Evolutionary conservation across 2,797 vertebrate species (phyloP).

Genomic region (Enteromius paludinosus): DNA sequence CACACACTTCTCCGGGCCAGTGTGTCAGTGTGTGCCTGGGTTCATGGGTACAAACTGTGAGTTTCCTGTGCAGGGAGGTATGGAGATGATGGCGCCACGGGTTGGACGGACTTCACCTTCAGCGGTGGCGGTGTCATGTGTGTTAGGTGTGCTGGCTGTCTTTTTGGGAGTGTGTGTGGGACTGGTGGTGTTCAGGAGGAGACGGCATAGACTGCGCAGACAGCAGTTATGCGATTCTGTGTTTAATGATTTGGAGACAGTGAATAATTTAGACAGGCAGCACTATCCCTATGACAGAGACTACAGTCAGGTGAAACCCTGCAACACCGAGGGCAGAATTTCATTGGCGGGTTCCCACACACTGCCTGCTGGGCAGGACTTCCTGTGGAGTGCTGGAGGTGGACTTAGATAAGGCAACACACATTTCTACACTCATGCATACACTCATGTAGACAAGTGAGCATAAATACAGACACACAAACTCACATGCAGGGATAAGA

Average conservation of each 20-base stretch:
- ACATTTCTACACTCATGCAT: background rate
- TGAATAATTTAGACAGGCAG: constrained; percentile 76
- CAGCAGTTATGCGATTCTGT: constrained; percentile 71
- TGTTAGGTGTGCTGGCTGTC: constrained; percentile 78
- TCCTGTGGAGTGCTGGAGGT: constrained; percentile 76
- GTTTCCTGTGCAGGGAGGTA: constrained; percentile 78
- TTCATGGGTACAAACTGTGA: constrained; percentile 91
- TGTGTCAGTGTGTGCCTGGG: constrained; percentile 87
- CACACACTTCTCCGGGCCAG: constrained; percentile 89
- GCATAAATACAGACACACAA: constrained; percentile 1
- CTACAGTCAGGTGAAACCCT: constrained; percentile 80
- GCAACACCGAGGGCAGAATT: constrained; percentile 80
- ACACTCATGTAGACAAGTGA: background rate
- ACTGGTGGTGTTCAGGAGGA: constrained; percentile 69
- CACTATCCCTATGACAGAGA: constrained; percentile 76
- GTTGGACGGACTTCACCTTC: constrained; percentile 69
- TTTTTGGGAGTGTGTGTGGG: constrained; percentile 73
- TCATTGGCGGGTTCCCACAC: constrained; percentile 69
- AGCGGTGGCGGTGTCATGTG: constrained; percentile 78
- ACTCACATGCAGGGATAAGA: constrained; percentile 49
- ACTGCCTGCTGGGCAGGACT: constrained; percentile 67
- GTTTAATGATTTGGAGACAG: constrained; percentile 80
- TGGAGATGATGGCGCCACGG: constrained; percentile 68
- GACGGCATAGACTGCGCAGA: constrained; percentile 72
- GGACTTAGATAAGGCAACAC: constrained; percentile 71